Evolutionary conservation across 2,888 invertebrate genomes (phyloP).

Genomic region (Drosophila rellima): DNA sequence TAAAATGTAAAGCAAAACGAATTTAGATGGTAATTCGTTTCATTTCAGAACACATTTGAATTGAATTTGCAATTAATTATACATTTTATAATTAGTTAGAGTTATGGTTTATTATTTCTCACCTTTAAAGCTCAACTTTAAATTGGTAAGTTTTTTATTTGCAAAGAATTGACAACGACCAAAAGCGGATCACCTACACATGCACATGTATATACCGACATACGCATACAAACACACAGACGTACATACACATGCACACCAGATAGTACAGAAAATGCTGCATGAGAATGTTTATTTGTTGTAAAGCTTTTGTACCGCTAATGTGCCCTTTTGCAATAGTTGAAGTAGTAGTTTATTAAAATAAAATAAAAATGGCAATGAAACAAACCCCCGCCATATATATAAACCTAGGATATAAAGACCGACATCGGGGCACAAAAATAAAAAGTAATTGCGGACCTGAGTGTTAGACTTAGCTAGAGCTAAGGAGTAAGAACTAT

Average conservation of each 20-base stretch:
- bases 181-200: not conserved
- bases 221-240: not conserved
- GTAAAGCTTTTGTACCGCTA: conserved; percentile 72
- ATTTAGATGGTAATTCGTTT: not conserved
- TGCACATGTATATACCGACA: not conserved
- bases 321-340: conserved; percentile 34
- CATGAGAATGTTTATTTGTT: conserved; percentile 75
- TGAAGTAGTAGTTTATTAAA: conserved; percentile 6
- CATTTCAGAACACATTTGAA: not conserved
- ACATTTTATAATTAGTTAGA: not conserved
- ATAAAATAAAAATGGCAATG: conserved; percentile 4
- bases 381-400: conserved; percentile 8
- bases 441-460: not conserved
- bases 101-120: conserved; percentile 1
- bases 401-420: not conserved
- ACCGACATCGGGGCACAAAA: not conserved
- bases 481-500: conserved; percentile 15
- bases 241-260: not conserved
- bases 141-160: conserved; percentile 63
- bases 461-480: conserved; percentile 8
- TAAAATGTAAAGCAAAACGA: not conserved
- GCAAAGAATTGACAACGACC: not conserved
- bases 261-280: conserved; percentile 35
- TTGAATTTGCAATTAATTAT: not conserved
- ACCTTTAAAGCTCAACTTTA: conserved; percentile 17